These are phyloP conservation scores for Morpho deidamia DNA, from an alignment of 2,888 invertebrate genomes.

Conservation along the genomic window DNA sequence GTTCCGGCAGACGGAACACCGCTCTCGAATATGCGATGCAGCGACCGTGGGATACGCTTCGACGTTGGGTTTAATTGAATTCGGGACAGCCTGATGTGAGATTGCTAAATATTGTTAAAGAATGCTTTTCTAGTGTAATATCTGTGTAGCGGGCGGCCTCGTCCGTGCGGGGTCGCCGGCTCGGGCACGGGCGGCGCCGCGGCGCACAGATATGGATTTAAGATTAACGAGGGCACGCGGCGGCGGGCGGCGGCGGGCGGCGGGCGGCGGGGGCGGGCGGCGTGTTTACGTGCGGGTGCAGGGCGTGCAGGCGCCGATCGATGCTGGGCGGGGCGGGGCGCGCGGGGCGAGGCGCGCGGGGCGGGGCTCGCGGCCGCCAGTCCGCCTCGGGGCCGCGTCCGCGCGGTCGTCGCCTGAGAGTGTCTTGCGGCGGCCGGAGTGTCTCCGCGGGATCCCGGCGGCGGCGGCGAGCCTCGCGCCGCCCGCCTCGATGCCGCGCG, in stretches of 20 bases:
- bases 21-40: conserved; percentile 8
- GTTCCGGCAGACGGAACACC: conserved; percentile 20
- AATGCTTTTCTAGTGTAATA: too few species aligned
- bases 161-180: conserved; percentile 39
- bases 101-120: too few species aligned
- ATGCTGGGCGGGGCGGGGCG: conserved; percentile 44
- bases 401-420: conserved; percentile 68
- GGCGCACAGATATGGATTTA: conserved; percentile 66
- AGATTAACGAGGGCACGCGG: conserved; percentile 69
- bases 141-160: neutral
- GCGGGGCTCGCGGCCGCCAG: conserved; percentile 48
- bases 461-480: conserved; percentile 75
- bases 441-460: conserved; percentile 68
- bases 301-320: conserved; percentile 52
- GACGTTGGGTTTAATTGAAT: neutral
- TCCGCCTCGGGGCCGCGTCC: conserved; percentile 72
- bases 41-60: conserved; percentile 10
- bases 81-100: too few species aligned
- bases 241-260: conserved; percentile 45
- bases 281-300: conserved; percentile 82
- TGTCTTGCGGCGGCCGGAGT: conserved; percentile 67
- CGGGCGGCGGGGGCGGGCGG: conserved; percentile 73
- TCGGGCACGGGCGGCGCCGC: conserved; percentile 35
- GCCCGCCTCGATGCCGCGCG: conserved; percentile 79
- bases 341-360: conserved; percentile 41